Evolutionary conservation across 35 echinoderm and acorn worm species (phyloP).

Genomic region (Apostichopus parvimensis): DNA sequence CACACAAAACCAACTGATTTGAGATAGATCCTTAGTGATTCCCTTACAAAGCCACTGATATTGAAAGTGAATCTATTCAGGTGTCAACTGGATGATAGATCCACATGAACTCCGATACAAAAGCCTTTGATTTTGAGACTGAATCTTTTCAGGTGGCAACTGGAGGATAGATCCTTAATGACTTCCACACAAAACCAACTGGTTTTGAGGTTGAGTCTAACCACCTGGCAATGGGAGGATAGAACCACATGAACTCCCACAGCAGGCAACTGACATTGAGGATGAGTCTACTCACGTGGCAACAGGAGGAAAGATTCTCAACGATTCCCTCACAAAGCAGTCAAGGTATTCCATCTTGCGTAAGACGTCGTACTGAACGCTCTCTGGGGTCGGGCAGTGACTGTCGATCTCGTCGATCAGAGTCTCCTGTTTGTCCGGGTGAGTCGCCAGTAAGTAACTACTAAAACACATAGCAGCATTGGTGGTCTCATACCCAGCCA

Average conservation of each 20-base stretch:
- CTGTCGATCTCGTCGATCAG: conserved; percentile 67
- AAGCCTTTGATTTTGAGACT: background rate
- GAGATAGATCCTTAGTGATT: too few relatives aligned
- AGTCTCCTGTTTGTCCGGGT: conserved; percentile 67
- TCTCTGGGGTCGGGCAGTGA: conserved; percentile 26
- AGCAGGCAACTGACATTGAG: too few relatives aligned
- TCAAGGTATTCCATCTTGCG: conserved; percentile 88
- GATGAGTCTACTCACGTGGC: conserved; percentile 58
- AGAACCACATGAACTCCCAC: too few relatives aligned
- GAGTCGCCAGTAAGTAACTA: conserved; percentile 65
- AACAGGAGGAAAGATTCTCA: conserved; percentile 81
- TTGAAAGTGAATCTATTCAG: conserved; percentile 46
- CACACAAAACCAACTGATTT: too few relatives aligned
- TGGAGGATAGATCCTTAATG: background rate
- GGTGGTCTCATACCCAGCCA: conserved; percentile 86
- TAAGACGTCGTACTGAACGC: conserved; percentile 66
- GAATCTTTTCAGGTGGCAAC: too few relatives aligned
- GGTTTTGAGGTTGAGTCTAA: too few relatives aligned
- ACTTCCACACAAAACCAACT: conserved; percentile 60
- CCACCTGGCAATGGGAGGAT: too few relatives aligned
- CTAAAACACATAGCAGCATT: conserved; percentile 61
- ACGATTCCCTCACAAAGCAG: conserved; percentile 71
- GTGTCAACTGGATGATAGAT: conserved; percentile 68
- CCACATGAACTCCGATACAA: conserved; percentile 73
- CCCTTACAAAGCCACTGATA: too few relatives aligned